These are phyloP conservation scores for Alcedo quadribrachys DNA, from an alignment of 2,797 vertebrate genomes.

Conservation along the genomic window DNA sequence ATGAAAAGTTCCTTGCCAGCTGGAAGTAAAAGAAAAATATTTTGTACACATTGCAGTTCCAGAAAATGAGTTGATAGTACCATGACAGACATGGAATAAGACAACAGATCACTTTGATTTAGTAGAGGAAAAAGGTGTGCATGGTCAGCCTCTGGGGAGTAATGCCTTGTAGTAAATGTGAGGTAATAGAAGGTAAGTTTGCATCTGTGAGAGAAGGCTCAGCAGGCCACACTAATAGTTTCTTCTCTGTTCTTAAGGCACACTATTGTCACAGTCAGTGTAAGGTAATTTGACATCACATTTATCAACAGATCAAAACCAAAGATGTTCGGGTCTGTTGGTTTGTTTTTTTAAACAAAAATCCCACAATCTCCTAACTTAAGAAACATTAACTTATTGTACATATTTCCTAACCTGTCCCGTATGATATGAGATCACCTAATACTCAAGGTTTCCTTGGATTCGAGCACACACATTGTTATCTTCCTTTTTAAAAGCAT, in stretches of 20 bases:
- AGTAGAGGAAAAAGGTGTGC: background rate
- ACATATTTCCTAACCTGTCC: background rate
- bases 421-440: background rate
- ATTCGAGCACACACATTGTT: background rate
- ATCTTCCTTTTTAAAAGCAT: conserved; percentile 2
- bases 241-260: background rate
- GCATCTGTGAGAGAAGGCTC: background rate
- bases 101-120: background rate
- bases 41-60: background rate
- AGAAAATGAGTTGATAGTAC: background rate
- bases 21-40: conserved; percentile 17
- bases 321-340: background rate
- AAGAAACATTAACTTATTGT: background rate
- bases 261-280: background rate
- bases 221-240: background rate
- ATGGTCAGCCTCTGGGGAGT: background rate
- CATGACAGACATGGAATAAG: background rate
- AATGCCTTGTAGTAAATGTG: background rate
- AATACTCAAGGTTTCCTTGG: background rate
- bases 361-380: background rate
- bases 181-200: background rate
- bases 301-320: background rate
- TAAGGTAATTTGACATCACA: background rate
- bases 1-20: background rate
- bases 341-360: background rate